phyloP scores from a whole-genome alignment of 53 echinoderm and acorn worm species.

The Astropecten irregularis region DNA sequence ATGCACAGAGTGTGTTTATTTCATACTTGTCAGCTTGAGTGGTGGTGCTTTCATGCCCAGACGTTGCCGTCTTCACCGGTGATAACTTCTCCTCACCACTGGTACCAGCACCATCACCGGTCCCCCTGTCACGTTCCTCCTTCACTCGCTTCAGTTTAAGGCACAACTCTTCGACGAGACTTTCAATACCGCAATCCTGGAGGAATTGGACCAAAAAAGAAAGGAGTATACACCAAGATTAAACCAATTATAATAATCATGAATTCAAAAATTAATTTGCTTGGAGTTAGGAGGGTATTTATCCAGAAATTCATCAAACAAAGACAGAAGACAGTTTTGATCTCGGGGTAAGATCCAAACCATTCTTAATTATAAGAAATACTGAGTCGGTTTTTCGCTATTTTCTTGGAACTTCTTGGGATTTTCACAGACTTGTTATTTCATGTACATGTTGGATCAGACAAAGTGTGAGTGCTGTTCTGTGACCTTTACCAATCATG shows the following conservation, averaged over 20 bases:
- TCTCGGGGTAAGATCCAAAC: no score
- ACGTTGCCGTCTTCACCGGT: slow-evolving; percentile 16
- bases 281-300: no score
- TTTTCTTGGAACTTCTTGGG: no score
- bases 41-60: slow-evolving; percentile 20
- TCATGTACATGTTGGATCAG: no score
- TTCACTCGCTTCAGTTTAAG: slow-evolving; percentile 93
- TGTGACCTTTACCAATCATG: no score
- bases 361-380: no score
- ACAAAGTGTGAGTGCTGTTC: no score
- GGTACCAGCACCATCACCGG: slow-evolving; percentile 32
- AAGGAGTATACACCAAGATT: not conserved
- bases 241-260: not conserved
- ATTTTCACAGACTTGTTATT: no score
- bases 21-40: slow-evolving; percentile 58
- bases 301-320: no score
- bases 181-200: slow-evolving; percentile 98
- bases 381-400: no score
- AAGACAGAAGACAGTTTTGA: no score
- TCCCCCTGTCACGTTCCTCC: slow-evolving; percentile 80
- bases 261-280: not conserved
- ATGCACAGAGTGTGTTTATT: no score
- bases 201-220: not conserved
- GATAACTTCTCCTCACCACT: slow-evolving; percentile 33
- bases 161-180: slow-evolving; percentile 95